Base-by-base conservation (phyloP, 2,113 vertebrate genomes). In the Corydoras sp. region DNA sequence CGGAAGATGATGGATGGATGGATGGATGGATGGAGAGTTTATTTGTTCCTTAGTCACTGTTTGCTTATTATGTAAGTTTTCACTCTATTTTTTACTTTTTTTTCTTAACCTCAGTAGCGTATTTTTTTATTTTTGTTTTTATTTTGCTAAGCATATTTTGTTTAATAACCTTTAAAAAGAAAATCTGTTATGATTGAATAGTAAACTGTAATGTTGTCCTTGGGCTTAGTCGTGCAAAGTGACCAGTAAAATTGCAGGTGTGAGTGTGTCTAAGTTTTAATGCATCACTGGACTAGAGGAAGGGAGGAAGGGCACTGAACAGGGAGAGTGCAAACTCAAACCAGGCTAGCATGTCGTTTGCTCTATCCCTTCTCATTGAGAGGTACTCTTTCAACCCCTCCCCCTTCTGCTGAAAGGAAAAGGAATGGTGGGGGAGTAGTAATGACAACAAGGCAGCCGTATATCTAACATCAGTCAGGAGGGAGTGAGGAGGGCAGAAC, bases 381-480 rank as follows among this genome's bases (percentile, higher is more conserved):
- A 56, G 56, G 58, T 10, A 1, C 10, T 55, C 48, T 29, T 71
- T 11, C 51, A 43, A 11, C 12, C 14, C 15, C 62, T 55, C 31
- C 12, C 51, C 68, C 54, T 74, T 73, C 78, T 76, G 79, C 55
- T 62, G 68, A 74, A 79, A 72, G 62, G 50, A 58, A 65, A 72
- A 65, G 48, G 68, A 74, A 72, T 63, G 48, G 49, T 75, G 68
- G 68, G 60, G 65, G 77, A 74, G 65, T 59, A 55, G 48, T 76
- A 80, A 78, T 77, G 81, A 79, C 59, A 81, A 81, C 78, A 80
- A 70, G 58, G 71, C 50, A 18, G 74, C 71, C 43, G 8, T 62
- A 67, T 66, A 69, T 65, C 62, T 71, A 77, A 63, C 67, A 71
- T 72, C 61, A 69, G 59, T 18, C 14, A 6, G 12, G 29, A 68